phyloP scores from a whole-genome alignment of 2,797 vertebrate species.

The Adrianichthys oophorus region DNA sequence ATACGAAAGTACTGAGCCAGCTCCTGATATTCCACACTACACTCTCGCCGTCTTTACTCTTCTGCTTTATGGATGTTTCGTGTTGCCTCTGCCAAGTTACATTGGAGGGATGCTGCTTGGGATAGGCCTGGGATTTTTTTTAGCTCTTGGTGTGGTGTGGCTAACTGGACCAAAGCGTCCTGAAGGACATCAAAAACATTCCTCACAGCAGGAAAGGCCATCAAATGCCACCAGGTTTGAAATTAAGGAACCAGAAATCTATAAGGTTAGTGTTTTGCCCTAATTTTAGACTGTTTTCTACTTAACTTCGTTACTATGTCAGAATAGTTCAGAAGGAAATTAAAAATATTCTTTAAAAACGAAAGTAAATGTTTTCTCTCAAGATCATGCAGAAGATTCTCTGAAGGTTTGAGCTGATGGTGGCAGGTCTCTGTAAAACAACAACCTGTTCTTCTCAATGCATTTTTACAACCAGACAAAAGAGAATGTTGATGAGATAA shows the following conservation, averaged over 20 bases:
- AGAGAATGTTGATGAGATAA: too few relatives aligned
- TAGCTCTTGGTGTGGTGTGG: constrained; percentile 90
- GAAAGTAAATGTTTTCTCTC: too few relatives aligned
- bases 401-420: too few relatives aligned
- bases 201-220: constrained; percentile 51
- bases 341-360: too few relatives aligned
- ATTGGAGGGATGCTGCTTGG: constrained; percentile 87
- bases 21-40: constrained; percentile 81
- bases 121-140: constrained; percentile 88
- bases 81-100: constrained; percentile 89
- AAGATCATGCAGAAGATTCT: too few relatives aligned
- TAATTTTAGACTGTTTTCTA: too few relatives aligned
- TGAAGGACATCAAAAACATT: constrained; percentile 54
- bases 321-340: too few relatives aligned
- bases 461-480: too few relatives aligned
- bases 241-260: constrained; percentile 90
- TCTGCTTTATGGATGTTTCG: constrained; percentile 88
- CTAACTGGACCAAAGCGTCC: constrained; percentile 80
- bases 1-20: constrained; percentile 63
- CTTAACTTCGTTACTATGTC: too few relatives aligned
- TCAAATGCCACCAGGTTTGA: constrained; percentile 77
- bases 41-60: constrained; percentile 82
- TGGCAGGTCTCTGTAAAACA: too few relatives aligned
- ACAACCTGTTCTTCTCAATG: too few relatives aligned
- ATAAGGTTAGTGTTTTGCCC: constrained; percentile 82